Conservation (phyloP, 2,797 vertebrate species). For the Danio albolineatus region DNA sequence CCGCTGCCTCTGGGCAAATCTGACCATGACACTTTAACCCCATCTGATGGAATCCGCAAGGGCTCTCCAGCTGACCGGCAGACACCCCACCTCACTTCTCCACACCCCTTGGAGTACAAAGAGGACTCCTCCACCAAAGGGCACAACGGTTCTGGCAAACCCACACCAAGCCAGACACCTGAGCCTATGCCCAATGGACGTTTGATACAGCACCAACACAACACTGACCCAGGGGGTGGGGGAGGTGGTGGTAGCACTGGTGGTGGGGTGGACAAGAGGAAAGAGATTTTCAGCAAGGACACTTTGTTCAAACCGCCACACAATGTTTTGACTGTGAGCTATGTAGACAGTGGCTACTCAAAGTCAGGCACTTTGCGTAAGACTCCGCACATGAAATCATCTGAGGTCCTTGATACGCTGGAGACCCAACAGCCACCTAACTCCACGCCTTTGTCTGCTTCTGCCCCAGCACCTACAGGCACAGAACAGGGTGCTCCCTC, state of each 20-base stretch:
- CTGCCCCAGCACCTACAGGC: conserved; percentile 84
- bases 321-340: conserved; percentile 92
- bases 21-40: conserved; percentile 92
- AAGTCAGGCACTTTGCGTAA: conserved; percentile 95
- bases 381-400: conserved; percentile 92
- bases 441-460: conserved; percentile 85
- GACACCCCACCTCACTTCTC: conserved; percentile 88
- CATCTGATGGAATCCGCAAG: conserved; percentile 92
- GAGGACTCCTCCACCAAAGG: conserved; percentile 90
- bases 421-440: conserved; percentile 92
- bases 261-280: conserved; percentile 88
- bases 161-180: conserved; percentile 83
- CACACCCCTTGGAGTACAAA: conserved; percentile 88
- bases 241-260: conserved; percentile 69
- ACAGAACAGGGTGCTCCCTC: conserved; percentile 87
- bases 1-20: conserved; percentile 95
- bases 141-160: conserved; percentile 80
- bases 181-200: conserved; percentile 91
- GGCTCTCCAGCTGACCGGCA: conserved; percentile 90
- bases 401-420: conserved; percentile 87
- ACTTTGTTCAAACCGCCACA: conserved; percentile 98
- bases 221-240: conserved; percentile 88
- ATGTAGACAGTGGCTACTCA: conserved; percentile 88
- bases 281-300: conserved; percentile 99
- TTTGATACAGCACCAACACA: conserved; percentile 90